These are phyloP conservation scores for Netelia virgata DNA, from an alignment of 2,888 invertebrate genomes.

Conservation along the genomic window DNA sequence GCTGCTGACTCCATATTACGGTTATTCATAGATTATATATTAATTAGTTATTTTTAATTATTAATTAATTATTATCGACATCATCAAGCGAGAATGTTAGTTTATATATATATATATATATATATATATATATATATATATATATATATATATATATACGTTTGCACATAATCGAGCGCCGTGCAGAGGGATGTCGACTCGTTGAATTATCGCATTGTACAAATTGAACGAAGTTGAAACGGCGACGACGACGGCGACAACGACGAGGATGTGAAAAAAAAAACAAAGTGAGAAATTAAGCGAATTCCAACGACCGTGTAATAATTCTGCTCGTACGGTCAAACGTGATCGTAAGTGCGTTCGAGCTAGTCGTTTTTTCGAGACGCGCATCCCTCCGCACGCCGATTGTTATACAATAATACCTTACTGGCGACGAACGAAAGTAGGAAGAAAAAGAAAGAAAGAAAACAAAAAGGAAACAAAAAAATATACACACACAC, in stretches of 20 bases:
- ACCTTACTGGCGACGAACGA: constrained; percentile 41
- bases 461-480: constrained; percentile 10
- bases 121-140: constrained; percentile 17
- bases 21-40: constrained; percentile 77
- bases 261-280: constrained; percentile 21
- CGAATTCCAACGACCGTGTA: constrained; percentile 53
- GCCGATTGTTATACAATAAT: constrained; percentile 61
- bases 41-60: constrained; percentile 83
- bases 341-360: constrained; percentile 21
- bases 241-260: background rate
- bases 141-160: constrained; percentile 64
- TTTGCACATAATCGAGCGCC: constrained; percentile 64
- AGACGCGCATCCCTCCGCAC: constrained; percentile 64
- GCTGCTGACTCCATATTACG: constrained; percentile 77
- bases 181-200: constrained; percentile 63
- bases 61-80: constrained; percentile 77
- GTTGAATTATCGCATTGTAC: constrained; percentile 53
- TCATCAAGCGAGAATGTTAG: constrained; percentile 80
- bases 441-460: background rate
- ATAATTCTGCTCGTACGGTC: constrained; percentile 8
- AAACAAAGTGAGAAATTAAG: constrained; percentile 35
- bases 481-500: constrained; percentile 23
- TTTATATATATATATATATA: constrained; percentile 69
- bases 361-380: constrained; percentile 56
- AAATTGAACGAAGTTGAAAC: constrained; percentile 45